Base-by-base conservation (phyloP, 2,113 vertebrate genomes). In the Amblyornis subalaris region DNA sequence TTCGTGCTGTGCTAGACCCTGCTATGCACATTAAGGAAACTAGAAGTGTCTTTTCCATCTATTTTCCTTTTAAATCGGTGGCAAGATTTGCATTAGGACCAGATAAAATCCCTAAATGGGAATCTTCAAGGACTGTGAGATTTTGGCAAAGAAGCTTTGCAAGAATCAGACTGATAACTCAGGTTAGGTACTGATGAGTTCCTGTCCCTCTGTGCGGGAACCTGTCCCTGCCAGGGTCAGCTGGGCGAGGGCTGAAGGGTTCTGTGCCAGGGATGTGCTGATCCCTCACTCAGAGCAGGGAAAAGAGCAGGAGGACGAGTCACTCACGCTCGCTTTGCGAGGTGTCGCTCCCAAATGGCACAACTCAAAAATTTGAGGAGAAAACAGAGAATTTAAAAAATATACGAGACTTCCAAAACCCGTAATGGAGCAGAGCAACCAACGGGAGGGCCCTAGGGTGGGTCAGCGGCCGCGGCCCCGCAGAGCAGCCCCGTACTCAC, bases 401-500 rank as follows among this genome's bases (percentile, higher is more conserved):
- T 26, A 5, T 12, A 2, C 4, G 23, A 40, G 75, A 26, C 17
- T 20, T 7, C 35, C 2, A 21, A 12, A 31, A 15, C 5, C 55
- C 20, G 64, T 0, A 33, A 33, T 65, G 16, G 48, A 75, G 60
- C 48, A 25, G 3, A 50, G 14, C 44, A 47, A 31, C 23, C 4
- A 3, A 38, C 21, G 5, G 72, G 8, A 23, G 26, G 23, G 6
- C 19, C 77, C 45, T 15, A 8, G 28, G 51, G 51, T 10, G 16
- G 50, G 15, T 16, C 48, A 25, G 50, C 36, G 36, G 36, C 36
- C 36, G 36, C 36, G 10, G 16, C 31, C 24, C 75, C 2, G 4
- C n/a, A 15, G 35, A 36, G 58, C 42, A 40, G 67, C 79, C 19
- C 45, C 45, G 35, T 96, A 99, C 99, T 99, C 92, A 99, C 99